These are phyloP conservation scores for Ptychobarbus kaznakovi DNA, from an alignment of 2,797 vertebrate genomes.

Conservation along the genomic window DNA sequence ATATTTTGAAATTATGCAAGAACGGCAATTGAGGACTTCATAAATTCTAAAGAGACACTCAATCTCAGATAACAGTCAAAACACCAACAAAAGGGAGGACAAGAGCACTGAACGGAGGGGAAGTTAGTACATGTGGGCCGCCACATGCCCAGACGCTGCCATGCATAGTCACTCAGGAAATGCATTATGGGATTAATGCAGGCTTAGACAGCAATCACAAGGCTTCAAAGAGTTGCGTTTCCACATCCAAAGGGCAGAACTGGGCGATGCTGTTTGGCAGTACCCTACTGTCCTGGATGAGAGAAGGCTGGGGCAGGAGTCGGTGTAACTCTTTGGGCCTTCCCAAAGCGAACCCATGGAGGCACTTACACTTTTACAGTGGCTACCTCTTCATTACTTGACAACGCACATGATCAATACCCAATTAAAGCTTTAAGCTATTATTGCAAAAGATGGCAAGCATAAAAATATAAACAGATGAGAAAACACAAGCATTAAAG, in stretches of 20 bases:
- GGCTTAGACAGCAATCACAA: slow-evolving; percentile 38
- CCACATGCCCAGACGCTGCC: slow-evolving; percentile 32
- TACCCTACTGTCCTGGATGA: slow-evolving; percentile 33
- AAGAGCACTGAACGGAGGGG: slow-evolving; percentile 7
- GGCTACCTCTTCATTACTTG: background rate
- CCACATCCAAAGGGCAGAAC: slow-evolving; percentile 18
- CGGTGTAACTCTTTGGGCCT: background rate
- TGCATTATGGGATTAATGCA: slow-evolving; percentile 43
- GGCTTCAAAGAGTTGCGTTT: slow-evolving; percentile 33
- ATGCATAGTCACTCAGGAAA: slow-evolving; percentile 15
- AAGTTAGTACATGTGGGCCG: slow-evolving; percentile 3
- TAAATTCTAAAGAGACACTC: slow-evolving; percentile 34
- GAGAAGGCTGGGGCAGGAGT: slow-evolving; percentile 38
- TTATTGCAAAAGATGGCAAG: slow-evolving; percentile 11
- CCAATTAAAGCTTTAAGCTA: slow-evolving; percentile 16
- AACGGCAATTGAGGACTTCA: slow-evolving; percentile 40
- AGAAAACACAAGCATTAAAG: slow-evolving; percentile 59
- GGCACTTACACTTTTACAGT: background rate
- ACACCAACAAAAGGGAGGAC: slow-evolving; percentile 36
- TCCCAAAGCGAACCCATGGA: slow-evolving; percentile 13
- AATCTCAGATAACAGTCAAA: slow-evolving; percentile 33
- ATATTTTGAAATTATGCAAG: slow-evolving; percentile 53
- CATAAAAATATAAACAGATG: slow-evolving; percentile 62
- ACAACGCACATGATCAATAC: slow-evolving; percentile 1
- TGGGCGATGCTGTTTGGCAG: slow-evolving; percentile 33